phyloP scores from a whole-genome alignment of 2,797 vertebrate genomes.

The Poeciliopsis paucimaculata region DNA sequence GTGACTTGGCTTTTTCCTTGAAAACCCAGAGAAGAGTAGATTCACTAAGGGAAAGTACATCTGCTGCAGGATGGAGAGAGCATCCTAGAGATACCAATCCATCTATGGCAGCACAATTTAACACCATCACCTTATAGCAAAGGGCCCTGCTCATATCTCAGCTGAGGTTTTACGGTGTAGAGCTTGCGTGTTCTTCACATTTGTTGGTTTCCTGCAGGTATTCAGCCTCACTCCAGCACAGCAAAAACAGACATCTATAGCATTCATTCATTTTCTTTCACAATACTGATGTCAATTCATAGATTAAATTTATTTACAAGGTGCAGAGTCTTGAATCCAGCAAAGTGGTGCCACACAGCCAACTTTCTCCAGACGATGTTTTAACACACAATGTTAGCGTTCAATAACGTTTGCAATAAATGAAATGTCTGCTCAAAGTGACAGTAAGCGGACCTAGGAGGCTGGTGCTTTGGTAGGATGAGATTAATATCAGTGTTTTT shows the following conservation, averaged over 20 bases:
- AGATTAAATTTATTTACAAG: neutral
- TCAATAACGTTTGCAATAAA: too few relatives aligned
- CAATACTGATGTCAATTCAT: neutral
- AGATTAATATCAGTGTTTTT: neutral
- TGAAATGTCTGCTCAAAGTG: too few relatives aligned
- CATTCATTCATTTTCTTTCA: neutral
- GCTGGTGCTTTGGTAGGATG: neutral
- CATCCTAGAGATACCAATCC: neutral
- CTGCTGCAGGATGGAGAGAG: neutral
- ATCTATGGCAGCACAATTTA: neutral
- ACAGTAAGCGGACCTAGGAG: neutral
- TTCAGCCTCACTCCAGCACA: neutral
- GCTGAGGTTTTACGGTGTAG: neutral
- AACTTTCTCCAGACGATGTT: neutral
- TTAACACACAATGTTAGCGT: too few relatives aligned
- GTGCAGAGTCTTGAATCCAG: neutral
- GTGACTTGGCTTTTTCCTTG: neutral
- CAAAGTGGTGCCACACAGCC: neutral
- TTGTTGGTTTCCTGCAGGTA: neutral
- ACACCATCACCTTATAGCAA: neutral
- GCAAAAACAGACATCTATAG: neutral
- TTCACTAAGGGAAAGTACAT: neutral
- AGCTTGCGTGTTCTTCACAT: neutral
- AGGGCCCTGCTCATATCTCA: neutral
- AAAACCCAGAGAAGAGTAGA: neutral